Evolutionary conservation across 2,797 vertebrate genomes (phyloP).

Genomic region (Anolis apletophallus): DNA sequence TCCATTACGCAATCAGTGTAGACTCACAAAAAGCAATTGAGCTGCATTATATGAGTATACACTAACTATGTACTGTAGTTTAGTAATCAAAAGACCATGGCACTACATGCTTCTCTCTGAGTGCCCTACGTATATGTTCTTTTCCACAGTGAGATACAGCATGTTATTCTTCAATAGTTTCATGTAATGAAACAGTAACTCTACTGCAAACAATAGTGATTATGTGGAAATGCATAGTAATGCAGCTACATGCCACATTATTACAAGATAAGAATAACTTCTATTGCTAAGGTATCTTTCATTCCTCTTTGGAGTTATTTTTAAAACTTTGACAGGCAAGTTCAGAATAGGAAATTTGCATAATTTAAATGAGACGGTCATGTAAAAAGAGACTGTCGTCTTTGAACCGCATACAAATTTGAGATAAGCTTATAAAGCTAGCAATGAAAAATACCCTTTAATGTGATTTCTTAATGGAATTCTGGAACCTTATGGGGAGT

Average conservation of each 20-base stretch:
- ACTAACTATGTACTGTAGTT: neutral
- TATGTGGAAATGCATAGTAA: slow-evolving; percentile 37
- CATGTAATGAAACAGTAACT: slow-evolving; percentile 43
- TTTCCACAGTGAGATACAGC: slow-evolving; percentile 40
- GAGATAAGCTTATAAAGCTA: slow-evolving; percentile 32
- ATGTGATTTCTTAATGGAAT: slow-evolving; percentile 12
- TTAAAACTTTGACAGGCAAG: slow-evolving; percentile 24
- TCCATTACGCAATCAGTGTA: too few relatives aligned
- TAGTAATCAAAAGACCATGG: slow-evolving; percentile 1
- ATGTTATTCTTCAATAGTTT: slow-evolving; percentile 24
- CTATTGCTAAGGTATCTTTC: slow-evolving; percentile 33
- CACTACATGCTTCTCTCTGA: slow-evolving; percentile 33
- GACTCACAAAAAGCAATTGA: too few relatives aligned
- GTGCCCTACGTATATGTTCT: slow-evolving; percentile 35
- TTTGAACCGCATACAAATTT: slow-evolving; percentile 31
- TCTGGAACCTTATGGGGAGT: slow-evolving; percentile 18
- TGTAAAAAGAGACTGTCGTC: slow-evolving; percentile 23
- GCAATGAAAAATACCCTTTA: slow-evolving; percentile 27
- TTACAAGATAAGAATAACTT: slow-evolving; percentile 49
- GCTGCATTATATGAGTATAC: too few relatives aligned
- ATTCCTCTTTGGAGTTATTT: slow-evolving; percentile 35
- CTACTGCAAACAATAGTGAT: slow-evolving; percentile 28
- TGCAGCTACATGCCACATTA: slow-evolving; percentile 1
- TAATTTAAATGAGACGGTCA: slow-evolving; percentile 52
- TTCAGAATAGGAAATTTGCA: slow-evolving; percentile 42